Base-by-base conservation (phyloP, 2,888 invertebrate genomes). In the Dynastes maya region DNA sequence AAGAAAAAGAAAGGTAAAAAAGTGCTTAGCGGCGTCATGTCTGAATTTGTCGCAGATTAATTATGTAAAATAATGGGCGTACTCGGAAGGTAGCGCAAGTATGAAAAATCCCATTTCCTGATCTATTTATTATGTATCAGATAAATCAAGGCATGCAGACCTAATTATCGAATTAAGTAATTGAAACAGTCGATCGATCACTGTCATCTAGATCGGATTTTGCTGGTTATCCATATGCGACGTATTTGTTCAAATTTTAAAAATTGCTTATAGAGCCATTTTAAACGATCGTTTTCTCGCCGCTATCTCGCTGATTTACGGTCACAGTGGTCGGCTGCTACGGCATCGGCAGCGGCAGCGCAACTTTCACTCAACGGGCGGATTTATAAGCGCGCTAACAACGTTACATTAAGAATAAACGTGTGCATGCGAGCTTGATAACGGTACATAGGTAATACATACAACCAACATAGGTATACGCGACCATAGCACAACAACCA, bases 341-440 rank as follows among this genome's bases (percentile, higher is more conserved):
- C 22, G 55, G 55, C 16, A 53, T 0, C 16, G 53, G 16, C 55
- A 37, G 32, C 55, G 55, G 58, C 55, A 71, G 71, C 71, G 16
- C 71, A 71, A 71, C 71, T 71, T 71, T 71, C 71, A 71, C 71
- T 71, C 71, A 58, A 71, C 71, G 37, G 71, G 71, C 53, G 71
- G 71, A 71, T 71, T 71, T 71, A 71, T 71, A 58, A 71, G 71
- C 55, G 71, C 71, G 40, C 58, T 55, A 71, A 70, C 70, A 70
- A 71, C 55, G 71, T 58, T 71, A 71, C 37, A 55, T 71, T 71
- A 71, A 55, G 55, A 71, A 58, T 71, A 58, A 71, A 55, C 71
- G 55, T 58, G 71, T 58, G 71, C 55, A 71, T 71, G 55, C n/a
- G 51, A 70, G 71, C 71, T 71, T 71, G 13, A 40, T 71, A 71